A percentile compares a stretch with the other conserved stretches of the same genome.
phyloP scores from a whole-genome alignment of 2,797 vertebrate species.

The Lemur catta region DNA sequence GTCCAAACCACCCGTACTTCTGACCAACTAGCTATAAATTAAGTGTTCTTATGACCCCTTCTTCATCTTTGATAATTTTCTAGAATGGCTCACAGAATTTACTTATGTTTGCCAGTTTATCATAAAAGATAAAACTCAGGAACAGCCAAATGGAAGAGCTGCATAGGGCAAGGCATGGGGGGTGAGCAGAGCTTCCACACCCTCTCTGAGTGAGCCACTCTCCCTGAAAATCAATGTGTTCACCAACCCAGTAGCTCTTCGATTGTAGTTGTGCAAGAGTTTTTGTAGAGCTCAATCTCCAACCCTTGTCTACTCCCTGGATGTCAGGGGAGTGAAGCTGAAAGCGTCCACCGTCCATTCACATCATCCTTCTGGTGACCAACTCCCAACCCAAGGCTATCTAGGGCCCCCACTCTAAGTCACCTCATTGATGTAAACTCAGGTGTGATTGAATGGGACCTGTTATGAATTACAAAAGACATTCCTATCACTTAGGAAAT shows the following conservation, averaged over 20 bases:
- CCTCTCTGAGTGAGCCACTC: background rate
- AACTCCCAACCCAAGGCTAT: background rate
- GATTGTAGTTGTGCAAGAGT: background rate
- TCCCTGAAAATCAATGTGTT: background rate
- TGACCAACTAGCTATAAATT: background rate
- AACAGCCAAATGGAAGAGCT: background rate
- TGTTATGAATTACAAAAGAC: background rate
- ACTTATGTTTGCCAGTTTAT: background rate
- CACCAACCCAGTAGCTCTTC: background rate
- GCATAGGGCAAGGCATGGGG: background rate
- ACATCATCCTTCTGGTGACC: background rate
- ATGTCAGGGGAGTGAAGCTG: background rate
- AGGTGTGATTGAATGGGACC: background rate
- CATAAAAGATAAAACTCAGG: background rate
- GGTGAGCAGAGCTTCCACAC: background rate
- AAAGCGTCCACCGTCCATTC: background rate
- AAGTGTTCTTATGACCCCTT: background rate
- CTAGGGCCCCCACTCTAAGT: background rate
- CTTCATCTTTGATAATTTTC: background rate
- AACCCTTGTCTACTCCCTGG: background rate
- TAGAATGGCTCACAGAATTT: background rate
- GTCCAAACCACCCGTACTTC: background rate
- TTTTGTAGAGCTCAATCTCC: background rate
- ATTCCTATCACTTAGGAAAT: background rate
- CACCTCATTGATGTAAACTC: background rate